Evolutionary conservation across 2,888 invertebrate species (phyloP).

Genomic region (Antitype chi): DNA sequence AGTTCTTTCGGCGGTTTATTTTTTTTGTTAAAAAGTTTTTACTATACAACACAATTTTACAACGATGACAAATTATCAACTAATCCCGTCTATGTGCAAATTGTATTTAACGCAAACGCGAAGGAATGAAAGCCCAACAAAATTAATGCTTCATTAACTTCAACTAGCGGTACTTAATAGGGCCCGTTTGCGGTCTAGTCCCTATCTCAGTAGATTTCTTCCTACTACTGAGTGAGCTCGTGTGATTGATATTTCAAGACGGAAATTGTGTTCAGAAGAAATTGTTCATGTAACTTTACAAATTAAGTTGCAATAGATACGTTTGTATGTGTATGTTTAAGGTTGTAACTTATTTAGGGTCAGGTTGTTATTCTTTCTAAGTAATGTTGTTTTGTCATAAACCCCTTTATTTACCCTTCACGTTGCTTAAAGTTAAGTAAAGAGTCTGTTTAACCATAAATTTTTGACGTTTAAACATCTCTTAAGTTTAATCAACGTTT

Average conservation of each 20-base stretch:
- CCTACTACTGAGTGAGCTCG: slow-evolving; percentile 52
- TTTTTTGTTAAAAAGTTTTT: no score
- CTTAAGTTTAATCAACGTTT: no score
- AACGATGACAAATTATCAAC: slow-evolving; percentile 20
- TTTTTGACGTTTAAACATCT: no score
- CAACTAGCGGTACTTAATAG: slow-evolving; percentile 54
- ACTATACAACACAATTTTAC: neutral
- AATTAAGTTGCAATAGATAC: slow-evolving; percentile 31
- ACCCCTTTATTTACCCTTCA: no score
- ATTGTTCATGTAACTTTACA: slow-evolving; percentile 45
- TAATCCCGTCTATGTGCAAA: slow-evolving; percentile 20
- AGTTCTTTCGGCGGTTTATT: no score
- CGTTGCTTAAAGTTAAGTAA: no score
- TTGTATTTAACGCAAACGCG: slow-evolving; percentile 39
- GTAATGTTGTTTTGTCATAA: no score
- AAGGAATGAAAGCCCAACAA: slow-evolving; percentile 49
- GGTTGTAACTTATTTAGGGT: slow-evolving; percentile 35
- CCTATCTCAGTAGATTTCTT: slow-evolving; percentile 62
- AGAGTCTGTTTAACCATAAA: no score
- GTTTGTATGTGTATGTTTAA: slow-evolving; percentile 23
- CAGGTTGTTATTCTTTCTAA: slow-evolving; percentile 30
- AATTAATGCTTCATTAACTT: slow-evolving; percentile 60
- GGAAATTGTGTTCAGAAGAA: slow-evolving; percentile 57
- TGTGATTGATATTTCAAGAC: slow-evolving; percentile 61
- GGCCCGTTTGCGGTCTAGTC: slow-evolving; percentile 59